Base-by-base conservation (phyloP, 30 jellyfish, hydroid and myxozoan species). In the Aurelia aurita region DNA sequence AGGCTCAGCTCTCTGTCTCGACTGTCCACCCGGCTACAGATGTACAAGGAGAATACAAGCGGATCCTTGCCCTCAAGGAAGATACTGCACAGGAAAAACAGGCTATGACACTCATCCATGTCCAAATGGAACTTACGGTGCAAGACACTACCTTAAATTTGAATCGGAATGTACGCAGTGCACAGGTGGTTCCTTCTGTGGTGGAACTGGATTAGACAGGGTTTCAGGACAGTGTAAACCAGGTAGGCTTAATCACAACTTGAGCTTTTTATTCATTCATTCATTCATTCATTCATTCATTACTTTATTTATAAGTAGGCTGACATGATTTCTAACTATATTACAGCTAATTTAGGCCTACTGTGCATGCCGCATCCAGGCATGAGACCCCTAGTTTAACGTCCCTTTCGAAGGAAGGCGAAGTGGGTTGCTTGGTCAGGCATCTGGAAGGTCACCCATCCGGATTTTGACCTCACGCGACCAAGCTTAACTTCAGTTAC, bases 101-200 rank as follows among this genome's bases (percentile, higher is more conserved):
- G 99, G 99, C 51, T 94, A 69, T 70, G 67, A 88, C 74, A 74
- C 87, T 4, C 20, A n/a, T 18, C 96, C 97, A 3, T 94, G 99
- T 61, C 99, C 99, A 7, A 51, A 35, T 18, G 99, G 99, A 84
- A 94, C 96, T 39, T 94, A 32, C 65, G 99, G 99, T 5, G 90
- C 97, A 4, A 55, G 93, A 20, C 74, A 65, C 43, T 95, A 88
- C 29, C 68, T 94, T 79, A 44, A 74, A 76, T 15, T 54, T 45
- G 71, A 59, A 49, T 20, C 88, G 0, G 89, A 94, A 58, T 94
- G 99, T 47, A 63, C 96, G n/a, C 94, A 88, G 72, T 94, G 99
- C 57, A 88, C 97, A 19, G 97, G 90, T 59, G 99, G 99, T 9
- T 78, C 83, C 1, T 94, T 68, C 72, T 94, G 99, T 71, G 84